phyloP scores from a whole-genome alignment of 2,888 invertebrate species.

The Callyntrura guangdongensis region DNA sequence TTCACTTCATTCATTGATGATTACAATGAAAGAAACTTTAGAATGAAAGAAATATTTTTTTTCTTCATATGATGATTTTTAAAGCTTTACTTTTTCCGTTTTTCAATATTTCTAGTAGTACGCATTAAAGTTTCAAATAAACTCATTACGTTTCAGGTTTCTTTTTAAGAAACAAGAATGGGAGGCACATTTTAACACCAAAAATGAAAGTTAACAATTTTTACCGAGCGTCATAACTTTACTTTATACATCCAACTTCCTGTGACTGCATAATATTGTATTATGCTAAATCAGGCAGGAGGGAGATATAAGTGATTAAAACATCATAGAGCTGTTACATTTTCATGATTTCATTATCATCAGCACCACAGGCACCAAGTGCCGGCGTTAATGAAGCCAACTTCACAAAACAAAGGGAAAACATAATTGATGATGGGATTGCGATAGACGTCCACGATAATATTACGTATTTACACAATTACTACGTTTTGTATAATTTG shows the following conservation, averaged over 20 bases:
- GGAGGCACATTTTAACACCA: conserved; percentile 1
- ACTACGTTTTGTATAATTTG: background rate
- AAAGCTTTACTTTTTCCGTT: no score
- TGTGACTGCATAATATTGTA: conserved; percentile 8
- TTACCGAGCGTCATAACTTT: background rate
- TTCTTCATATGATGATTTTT: no score
- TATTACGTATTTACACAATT: background rate
- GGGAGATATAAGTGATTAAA: conserved; percentile 50
- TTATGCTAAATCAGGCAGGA: conserved; percentile 53
- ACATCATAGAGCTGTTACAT: background rate
- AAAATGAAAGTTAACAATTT: background rate
- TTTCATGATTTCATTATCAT: conserved; percentile 10
- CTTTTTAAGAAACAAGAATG: background rate
- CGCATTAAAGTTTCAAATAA: no score
- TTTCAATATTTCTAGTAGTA: no score
- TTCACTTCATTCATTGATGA: conserved; percentile 12
- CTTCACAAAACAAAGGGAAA: background rate
- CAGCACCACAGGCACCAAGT: background rate
- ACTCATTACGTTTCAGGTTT: no score
- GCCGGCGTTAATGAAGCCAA: conserved; percentile 10
- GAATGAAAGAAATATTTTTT: background rate
- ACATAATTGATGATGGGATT: background rate
- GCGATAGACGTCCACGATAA: background rate
- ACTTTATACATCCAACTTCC: conserved; percentile 32
- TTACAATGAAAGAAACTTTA: background rate